Evolutionary conservation across 1,140 invertebrate species (phyloP), one percentile per base, ranked within the genome.

Genomic region (Homarus americanus): DNA sequence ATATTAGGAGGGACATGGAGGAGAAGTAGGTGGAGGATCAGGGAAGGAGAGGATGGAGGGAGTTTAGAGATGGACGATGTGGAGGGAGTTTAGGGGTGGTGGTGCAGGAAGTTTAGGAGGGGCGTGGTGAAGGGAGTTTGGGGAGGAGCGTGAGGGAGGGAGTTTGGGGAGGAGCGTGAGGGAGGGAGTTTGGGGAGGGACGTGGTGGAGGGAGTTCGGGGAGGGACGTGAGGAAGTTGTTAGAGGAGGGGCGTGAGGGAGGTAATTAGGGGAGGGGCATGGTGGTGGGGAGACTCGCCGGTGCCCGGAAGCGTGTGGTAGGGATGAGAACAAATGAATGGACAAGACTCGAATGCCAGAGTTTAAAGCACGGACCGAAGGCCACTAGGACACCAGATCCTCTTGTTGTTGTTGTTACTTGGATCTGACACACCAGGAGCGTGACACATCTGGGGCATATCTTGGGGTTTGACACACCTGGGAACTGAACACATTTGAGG

Each of bases 271-370:
- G 12, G 5, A 15, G 44, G 12, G 44, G 44, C 44, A 15, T 7
- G 66, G 32, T 4, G 72, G 72, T 34, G 72, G 32, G 38, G 0
- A 15, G 38, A 15, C 1, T 82, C 17, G 4, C 79, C 79, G 20
- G 79, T 34, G n/a, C n/a, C 58, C 79, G 34, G 79, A 63, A 82
- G 34, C 10, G 28, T 9, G 49, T 58, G 58, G 58, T 82, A 58
- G 0, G 38, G 44, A 41, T 58, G 32, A 7, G 7, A 24, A 63
- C 32, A 83, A 41, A 66, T 63, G 63, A 58, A 83, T 38, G 38
- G 58, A 34, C 32, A 83, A 49, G 20, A 9, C 28, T 15, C 1
- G 7, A 66, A 38, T 24, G 58, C 3, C 53, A 40, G 34, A 58
- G 38, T 38, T 63, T 66, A n/a, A 38, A 63, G 53, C 9, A 63